Evolutionary conservation across 2,113 vertebrate species (phyloP), one percentile per base, ranked within the genome.

Genomic region (Ictalurus punctatus): DNA sequence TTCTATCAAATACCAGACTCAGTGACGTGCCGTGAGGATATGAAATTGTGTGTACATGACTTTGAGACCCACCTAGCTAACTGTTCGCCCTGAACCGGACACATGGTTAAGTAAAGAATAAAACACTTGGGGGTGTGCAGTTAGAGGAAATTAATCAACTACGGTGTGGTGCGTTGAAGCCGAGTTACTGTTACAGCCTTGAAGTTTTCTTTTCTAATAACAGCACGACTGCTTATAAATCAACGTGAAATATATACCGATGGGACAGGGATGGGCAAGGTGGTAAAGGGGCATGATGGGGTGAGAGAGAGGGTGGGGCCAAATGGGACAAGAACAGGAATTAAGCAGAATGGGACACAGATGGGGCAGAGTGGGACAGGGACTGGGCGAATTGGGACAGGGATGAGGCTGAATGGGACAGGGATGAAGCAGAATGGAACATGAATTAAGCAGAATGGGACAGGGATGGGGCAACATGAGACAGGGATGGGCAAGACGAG

Each of bases 271-370:
- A 67, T 67, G 27, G 69, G n/a, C 17, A 40, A 14, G 6, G 6
- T 37, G 14, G 30, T 30, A 30, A 34, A 6, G n/a, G n/a, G 67
- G 67, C 67, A 34, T 67, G 30, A 37, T 48, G 44, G 44, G 44
- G 44, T 48, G 48, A 2, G 30, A 17, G 1, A 7, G 48, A 79
- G 30, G 1, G 23, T 6, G 6, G 14, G 25, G 40, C 23, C 0
- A 10, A 6, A 2, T 48, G 1, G 27, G 8, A 59, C 40, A 44
- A 2, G 34, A 44, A 40, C 37, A 27, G 76, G 44, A 13, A 48
- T 12, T 0, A 2, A 2, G 74, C 6, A 48, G 1, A 10, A 10
- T 5, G n/a, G 0, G 2, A n/a, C 1, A 56, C 0, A 54, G 4
- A 27, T 4, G 19, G 23, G 1, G 74, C 40, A 27, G 10, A n/a